Evolutionary conservation across 1,140 invertebrate species (phyloP).

Genomic region (Pseudomyrmex concolor): DNA sequence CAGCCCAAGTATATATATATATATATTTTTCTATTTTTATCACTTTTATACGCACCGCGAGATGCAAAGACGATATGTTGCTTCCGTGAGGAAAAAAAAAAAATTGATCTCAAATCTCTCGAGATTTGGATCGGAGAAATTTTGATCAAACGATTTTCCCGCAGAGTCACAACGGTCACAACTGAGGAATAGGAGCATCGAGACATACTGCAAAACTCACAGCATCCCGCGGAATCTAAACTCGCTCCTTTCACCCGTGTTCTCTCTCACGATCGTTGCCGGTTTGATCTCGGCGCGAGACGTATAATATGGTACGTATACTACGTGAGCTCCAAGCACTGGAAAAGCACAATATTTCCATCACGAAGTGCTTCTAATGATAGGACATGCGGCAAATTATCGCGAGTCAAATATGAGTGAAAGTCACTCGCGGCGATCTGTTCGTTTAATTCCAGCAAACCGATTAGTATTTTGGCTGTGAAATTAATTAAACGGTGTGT

Average conservation of each 20-base stretch:
- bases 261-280: conserved; percentile 76
- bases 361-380: conserved; percentile 27
- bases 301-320: conserved; percentile 64
- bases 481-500: not conserved
- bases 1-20: too few relatives aligned
- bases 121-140: not conserved
- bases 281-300: conserved; percentile 63
- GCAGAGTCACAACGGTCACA: conserved; percentile 29
- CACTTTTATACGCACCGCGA: too few relatives aligned
- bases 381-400: conserved; percentile 21
- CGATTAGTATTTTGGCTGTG: not conserved
- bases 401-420: not conserved
- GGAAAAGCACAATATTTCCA: conserved; percentile 62
- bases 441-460: not conserved
- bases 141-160: not conserved
- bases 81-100: too few relatives aligned
- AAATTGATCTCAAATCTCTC: too few relatives aligned
- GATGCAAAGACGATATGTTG: too few relatives aligned
- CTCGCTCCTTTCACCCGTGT: conserved; percentile 77
- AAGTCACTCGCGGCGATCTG: not conserved
- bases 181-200: not conserved
- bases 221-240: conserved; percentile 70
- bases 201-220: not conserved
- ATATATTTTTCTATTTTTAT: too few relatives aligned
- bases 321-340: conserved; percentile 63